Evolutionary conservation across 2,888 invertebrate genomes (phyloP), one percentile per base, ranked within the genome.

Genomic region (Phyllotreta striolata): DNA sequence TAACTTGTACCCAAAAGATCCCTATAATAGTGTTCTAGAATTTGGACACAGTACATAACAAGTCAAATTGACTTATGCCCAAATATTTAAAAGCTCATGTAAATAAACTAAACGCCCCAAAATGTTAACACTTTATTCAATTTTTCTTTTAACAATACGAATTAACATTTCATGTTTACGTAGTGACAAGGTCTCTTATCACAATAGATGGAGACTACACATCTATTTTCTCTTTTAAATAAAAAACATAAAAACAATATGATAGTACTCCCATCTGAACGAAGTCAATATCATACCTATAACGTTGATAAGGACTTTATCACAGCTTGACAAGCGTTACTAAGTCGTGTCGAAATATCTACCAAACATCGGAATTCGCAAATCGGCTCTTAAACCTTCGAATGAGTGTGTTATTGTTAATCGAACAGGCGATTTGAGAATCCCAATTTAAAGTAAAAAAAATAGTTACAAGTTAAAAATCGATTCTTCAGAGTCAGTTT

Each of bases 251-350:
- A 67, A 70, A 70, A 64, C 57, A 67, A 80, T 80, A 84, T 84
- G 83, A 84, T 83, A 84, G 83, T 84, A 84, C 84, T 84, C 81
- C 84, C 84, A 83, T 84, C 83, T 82, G 82, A 80, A 81, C 81
- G 84, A 84, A 84, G 84, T 84, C 84, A 84, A 84, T 84, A 84
- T 83, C 84, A 83, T 83, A 82, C 78, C 79, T 77, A 79, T 74
- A 74, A 78, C 79, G 80, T 80, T 80, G 83, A 83, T 83, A 83
- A 83, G 82, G 83, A 83, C 83, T 81, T 79, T 82, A 83, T 83
- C 83, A 83, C 83, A 83, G 83, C 80, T 82, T 80, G 78, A 74
- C 78, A 76, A 78, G 77, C 77, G 79, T 77, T 78, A 77, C 74
- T 71, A 66, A 13, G 52, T 62, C 41, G 24, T 62, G 74, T 72